These are phyloP conservation scores for Ameiurus melas DNA, from an alignment of 2,113 vertebrate species.

Conservation along the genomic window DNA sequence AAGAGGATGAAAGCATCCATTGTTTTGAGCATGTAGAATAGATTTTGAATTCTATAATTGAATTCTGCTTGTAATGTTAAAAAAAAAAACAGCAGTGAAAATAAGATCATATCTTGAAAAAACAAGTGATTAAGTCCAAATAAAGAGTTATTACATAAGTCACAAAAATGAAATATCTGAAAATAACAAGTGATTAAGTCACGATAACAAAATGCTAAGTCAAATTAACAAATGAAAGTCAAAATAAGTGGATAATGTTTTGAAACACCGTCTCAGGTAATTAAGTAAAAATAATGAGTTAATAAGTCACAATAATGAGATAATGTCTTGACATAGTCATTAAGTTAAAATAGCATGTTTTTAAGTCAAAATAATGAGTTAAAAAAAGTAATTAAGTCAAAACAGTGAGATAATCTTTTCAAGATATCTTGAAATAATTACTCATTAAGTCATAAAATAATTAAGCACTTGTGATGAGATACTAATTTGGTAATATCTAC, in stretches of 20 bases:
- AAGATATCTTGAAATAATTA: not conserved
- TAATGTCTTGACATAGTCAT: too few relatives aligned
- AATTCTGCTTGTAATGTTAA: not conserved
- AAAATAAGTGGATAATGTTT: not conserved
- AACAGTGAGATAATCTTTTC: not conserved
- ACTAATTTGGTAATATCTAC: not conserved
- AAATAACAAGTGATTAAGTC: not conserved
- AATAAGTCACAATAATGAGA: not conserved
- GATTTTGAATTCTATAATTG: not conserved
- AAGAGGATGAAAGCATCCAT: constrained; percentile 12
- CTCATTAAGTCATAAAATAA: not conserved
- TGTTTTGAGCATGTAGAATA: not conserved
- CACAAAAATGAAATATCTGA: not conserved
- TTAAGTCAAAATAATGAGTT: too few relatives aligned
- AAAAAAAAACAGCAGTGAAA: not conserved
- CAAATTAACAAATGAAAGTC: not conserved
- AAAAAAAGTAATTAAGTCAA: not conserved
- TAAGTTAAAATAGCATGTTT: not conserved
- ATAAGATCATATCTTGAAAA: not conserved
- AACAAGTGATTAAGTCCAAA: not conserved
- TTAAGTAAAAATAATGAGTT: not conserved
- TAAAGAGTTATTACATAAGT: not conserved
- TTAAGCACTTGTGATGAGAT: not conserved
- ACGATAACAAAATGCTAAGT: not conserved
- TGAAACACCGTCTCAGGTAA: not conserved